A percentile compares a stretch with the other conserved stretches of the same genome.
phyloP scores from a whole-genome alignment of 2,113 vertebrate genomes.

The Herpailurus yagouaroundi region DNA sequence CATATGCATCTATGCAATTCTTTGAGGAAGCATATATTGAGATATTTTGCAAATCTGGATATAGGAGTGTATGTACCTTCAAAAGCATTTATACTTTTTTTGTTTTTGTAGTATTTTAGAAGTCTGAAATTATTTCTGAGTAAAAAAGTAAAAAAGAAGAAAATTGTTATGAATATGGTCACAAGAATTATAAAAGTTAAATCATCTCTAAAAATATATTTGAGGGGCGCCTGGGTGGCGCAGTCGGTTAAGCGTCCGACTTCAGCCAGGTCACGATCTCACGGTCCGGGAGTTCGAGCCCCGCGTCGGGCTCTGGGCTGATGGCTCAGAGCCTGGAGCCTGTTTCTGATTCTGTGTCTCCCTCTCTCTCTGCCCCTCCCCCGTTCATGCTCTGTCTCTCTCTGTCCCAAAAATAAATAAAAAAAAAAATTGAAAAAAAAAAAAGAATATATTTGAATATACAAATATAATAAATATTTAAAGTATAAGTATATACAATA shows the following conservation, averaged over 20 bases:
- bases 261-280: too few relatives aligned
- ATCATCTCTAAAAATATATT: not conserved
- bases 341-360: too few relatives aligned
- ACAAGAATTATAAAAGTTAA: not conserved
- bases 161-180: not conserved
- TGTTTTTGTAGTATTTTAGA: not conserved
- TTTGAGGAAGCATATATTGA: not conserved
- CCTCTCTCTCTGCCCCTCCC: too few relatives aligned
- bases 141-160: not conserved
- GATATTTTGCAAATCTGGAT: not conserved
- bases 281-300: too few relatives aligned
- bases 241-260: too few relatives aligned
- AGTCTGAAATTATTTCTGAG: constrained; percentile 16
- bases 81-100: not conserved
- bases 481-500: not conserved
- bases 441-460: not conserved
- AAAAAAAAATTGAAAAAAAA: too few relatives aligned
- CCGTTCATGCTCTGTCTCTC: too few relatives aligned
- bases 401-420: too few relatives aligned
- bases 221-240: too few relatives aligned
- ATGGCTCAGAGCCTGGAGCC: too few relatives aligned
- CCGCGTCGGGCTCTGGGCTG: too few relatives aligned
- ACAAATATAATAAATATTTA: not conserved
- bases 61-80: not conserved
- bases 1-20: not conserved